A percentile compares a stretch with the other conserved stretches of the same genome.
These are phyloP conservation scores for Enteromius anoplus DNA, from an alignment of 2,797 vertebrate species.

Conservation along the genomic window DNA sequence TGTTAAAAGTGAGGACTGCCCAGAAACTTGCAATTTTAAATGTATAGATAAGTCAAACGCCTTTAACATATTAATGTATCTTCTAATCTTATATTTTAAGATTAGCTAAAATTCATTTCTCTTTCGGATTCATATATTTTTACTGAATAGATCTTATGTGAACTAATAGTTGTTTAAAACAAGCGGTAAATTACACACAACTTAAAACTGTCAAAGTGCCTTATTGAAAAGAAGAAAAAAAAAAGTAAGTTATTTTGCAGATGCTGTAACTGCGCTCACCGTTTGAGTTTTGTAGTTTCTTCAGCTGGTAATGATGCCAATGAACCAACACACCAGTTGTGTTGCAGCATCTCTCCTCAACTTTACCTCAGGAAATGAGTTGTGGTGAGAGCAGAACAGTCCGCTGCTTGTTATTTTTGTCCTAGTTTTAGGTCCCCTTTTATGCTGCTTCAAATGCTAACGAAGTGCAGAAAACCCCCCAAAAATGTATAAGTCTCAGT, in stretches of 20 bases:
- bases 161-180: neutral
- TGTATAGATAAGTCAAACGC: neutral
- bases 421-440: neutral
- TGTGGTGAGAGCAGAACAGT: neutral
- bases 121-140: neutral
- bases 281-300: neutral
- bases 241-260: neutral
- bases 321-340: neutral
- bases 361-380: slow-evolving; percentile 50
- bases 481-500: neutral
- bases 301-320: neutral
- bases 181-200: slow-evolving; percentile 1
- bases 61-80: neutral
- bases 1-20: neutral
- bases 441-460: neutral
- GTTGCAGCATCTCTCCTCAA: neutral
- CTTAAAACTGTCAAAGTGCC: neutral
- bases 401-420: neutral
- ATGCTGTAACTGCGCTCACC: slow-evolving; percentile 37
- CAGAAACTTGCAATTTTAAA: neutral
- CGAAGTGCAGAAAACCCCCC: neutral
- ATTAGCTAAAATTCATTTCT: neutral
- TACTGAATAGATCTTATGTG: neutral
- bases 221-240: neutral
- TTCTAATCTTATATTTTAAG: neutral